These are phyloP conservation scores for Sesamia nonagrioides DNA, from an alignment of 1,140 invertebrate species.

Conservation along the genomic window DNA sequence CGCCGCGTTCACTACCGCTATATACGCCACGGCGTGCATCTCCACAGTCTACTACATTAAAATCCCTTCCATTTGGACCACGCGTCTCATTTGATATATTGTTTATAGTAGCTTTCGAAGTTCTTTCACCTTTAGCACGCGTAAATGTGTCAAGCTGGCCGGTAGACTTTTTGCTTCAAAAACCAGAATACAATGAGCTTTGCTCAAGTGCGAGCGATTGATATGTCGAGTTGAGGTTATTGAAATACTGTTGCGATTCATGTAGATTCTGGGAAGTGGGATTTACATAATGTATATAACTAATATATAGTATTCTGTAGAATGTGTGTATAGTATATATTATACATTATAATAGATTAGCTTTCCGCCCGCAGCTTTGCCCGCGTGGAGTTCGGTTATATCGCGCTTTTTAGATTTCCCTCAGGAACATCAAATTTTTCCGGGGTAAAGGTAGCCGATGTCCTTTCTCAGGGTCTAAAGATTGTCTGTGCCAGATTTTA, in stretches of 20 bases:
- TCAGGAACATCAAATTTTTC: too few species aligned
- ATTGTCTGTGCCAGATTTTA: too few species aligned
- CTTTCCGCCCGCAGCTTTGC: too few species aligned
- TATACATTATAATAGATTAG: too few species aligned
- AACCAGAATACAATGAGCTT: constrained; percentile 41
- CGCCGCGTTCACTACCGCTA: too few species aligned
- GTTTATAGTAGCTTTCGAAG: constrained; percentile 49
- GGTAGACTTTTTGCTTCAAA: constrained; percentile 54
- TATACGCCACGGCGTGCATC: too few species aligned
- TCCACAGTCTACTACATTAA: not conserved
- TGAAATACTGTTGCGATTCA: not conserved
- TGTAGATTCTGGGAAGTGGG: not conserved
- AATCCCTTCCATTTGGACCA: constrained; percentile 3
- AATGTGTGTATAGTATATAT: too few species aligned
- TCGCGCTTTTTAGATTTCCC: too few species aligned
- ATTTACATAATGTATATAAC: not conserved
- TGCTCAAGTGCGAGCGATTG: not conserved
- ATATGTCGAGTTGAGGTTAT: not conserved
- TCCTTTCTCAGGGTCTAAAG: too few species aligned
- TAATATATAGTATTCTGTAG: too few species aligned
- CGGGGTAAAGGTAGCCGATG: too few species aligned
- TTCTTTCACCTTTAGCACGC: constrained; percentile 50
- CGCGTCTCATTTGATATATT: constrained; percentile 23
- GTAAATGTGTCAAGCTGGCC: constrained; percentile 60
- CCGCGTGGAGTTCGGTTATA: too few species aligned